A percentile compares a stretch with the other conserved stretches of the same genome.
These are phyloP conservation scores for Limnodromus scolopaceus DNA, from an alignment of 2,797 vertebrate species.

Conservation along the genomic window DNA sequence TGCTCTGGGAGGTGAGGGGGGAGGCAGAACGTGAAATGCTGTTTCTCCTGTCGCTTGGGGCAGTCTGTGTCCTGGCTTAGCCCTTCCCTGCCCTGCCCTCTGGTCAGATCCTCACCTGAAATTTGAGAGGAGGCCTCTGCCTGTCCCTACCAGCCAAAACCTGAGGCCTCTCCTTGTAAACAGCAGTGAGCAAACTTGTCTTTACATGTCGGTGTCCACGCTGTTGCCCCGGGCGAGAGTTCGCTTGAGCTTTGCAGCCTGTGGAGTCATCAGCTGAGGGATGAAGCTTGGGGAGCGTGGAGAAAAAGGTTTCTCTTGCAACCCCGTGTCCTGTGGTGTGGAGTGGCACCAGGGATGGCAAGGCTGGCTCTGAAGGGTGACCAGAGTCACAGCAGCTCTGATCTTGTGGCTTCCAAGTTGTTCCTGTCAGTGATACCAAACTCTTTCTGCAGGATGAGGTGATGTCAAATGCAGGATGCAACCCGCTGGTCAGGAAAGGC, in stretches of 20 bases:
- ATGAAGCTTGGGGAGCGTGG: not conserved
- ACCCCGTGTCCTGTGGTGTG: fast-evolving
- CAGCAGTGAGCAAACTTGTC: slow-evolving; percentile 11
- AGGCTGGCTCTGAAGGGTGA: not conserved
- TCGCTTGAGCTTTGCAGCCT: not conserved
- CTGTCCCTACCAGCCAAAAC: not conserved
- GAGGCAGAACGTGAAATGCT: not conserved
- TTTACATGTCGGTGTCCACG: not conserved
- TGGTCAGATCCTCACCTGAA: slow-evolving; percentile 5
- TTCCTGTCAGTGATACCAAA: fast-evolving
- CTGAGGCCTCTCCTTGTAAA: slow-evolving; percentile 14
- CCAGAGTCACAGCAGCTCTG: not conserved
- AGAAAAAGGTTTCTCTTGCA: not conserved
- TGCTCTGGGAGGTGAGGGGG: not conserved
- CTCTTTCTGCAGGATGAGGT: not conserved
- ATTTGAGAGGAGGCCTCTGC: slow-evolving; percentile 33
- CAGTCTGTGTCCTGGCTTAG: not conserved
- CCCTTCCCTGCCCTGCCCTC: slow-evolving; percentile 8
- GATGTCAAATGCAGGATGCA: not conserved
- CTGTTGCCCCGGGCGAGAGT: not conserved
- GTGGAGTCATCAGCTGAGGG: not conserved
- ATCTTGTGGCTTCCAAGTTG: not conserved
- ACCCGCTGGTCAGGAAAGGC: fast-evolving
- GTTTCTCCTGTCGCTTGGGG: not conserved
- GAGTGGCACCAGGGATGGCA: not conserved